phyloP scores from a whole-genome alignment of 2,113 vertebrate genomes.

The Camelus bactrianus region DNA sequence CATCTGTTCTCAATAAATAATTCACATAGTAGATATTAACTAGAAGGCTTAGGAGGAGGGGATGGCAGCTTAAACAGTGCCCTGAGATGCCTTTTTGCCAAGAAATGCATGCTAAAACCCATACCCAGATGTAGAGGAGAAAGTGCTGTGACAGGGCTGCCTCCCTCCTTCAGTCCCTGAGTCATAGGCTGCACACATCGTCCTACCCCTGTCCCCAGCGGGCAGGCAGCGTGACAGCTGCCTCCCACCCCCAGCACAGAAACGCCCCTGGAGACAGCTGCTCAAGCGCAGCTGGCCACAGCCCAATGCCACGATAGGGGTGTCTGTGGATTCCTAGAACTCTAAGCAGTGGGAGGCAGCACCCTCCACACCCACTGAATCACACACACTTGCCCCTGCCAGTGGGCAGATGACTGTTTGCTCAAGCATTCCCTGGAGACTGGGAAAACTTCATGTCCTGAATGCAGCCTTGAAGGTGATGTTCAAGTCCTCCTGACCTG shows the following conservation, averaged over 20 bases:
- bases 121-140: neutral
- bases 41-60: constrained; percentile 68
- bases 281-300: neutral
- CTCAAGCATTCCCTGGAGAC: neutral
- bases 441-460: neutral
- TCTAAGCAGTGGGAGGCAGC: neutral
- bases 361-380: fast-evolving
- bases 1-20: constrained; percentile 86
- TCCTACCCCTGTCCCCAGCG: neutral
- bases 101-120: neutral
- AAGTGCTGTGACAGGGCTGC: neutral
- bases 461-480: neutral
- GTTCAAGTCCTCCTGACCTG: neutral
- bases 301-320: neutral
- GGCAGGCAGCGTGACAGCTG: neutral
- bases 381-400: fast-evolving
- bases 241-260: neutral
- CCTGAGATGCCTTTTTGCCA: neutral
- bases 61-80: constrained; percentile 32
- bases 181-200: neutral
- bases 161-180: neutral
- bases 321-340: neutral
- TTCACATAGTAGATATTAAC: constrained; percentile 77
- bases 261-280: neutral
- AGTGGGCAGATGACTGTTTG: neutral